Evolutionary conservation across 2,113 vertebrate genomes (phyloP).

Genomic region (Corythoichthys haematopterus): DNA sequence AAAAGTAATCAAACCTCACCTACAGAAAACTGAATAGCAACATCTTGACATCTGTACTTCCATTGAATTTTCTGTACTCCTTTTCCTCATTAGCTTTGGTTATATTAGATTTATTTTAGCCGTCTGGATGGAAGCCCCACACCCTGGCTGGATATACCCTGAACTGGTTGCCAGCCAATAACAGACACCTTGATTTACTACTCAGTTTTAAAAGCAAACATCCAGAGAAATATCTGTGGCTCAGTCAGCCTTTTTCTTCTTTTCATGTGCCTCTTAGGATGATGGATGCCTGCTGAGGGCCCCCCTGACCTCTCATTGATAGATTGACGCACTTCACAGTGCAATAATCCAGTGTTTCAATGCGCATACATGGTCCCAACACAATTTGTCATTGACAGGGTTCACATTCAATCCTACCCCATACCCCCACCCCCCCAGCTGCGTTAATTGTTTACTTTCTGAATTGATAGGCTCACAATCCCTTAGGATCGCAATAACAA

Average conservation of each 20-base stretch:
- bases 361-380: conserved; percentile 46
- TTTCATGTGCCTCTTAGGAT: conserved; percentile 43
- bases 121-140: too few species aligned
- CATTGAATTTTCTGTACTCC: too few species aligned
- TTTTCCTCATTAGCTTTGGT: too few species aligned
- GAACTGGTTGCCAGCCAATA: too few species aligned
- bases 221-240: conserved; percentile 48
- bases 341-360: conserved; percentile 62
- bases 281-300: conserved; percentile 66
- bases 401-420: conserved; percentile 35
- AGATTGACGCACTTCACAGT: conserved; percentile 70
- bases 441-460: conserved; percentile 26
- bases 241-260: conserved; percentile 18
- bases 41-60: conserved; percentile 25
- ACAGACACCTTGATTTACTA: too few species aligned
- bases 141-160: too few species aligned
- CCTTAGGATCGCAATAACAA: conserved; percentile 8
- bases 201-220: conserved; percentile 28
- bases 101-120: too few species aligned
- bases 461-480: conserved; percentile 47
- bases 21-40: conserved; percentile 42
- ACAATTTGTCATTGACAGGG: conserved; percentile 61
- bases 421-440: background rate
- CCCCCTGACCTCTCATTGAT: conserved; percentile 61
- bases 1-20: conserved; percentile 32